Conservation (phyloP, 2,113 vertebrate species). For the Trichomycterus rosablanca region DNA sequence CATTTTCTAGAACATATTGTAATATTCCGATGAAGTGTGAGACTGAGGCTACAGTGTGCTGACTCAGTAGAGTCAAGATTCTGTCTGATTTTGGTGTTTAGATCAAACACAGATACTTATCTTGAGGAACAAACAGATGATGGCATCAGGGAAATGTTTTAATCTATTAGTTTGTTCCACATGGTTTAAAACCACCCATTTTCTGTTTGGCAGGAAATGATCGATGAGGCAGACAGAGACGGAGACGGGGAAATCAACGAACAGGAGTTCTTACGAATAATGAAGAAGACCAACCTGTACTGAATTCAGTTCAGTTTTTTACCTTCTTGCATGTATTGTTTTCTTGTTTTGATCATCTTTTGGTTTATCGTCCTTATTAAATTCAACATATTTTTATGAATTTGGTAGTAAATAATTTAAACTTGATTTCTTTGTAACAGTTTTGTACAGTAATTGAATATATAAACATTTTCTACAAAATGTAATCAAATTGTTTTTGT, state of each 20-base stretch:
- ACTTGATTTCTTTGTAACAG: conserved; percentile 5
- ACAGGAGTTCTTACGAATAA: conserved; percentile 89
- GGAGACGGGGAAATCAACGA: conserved; percentile 89
- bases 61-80: conserved; percentile 3
- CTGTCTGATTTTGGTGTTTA: background rate
- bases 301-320: conserved; percentile 46
- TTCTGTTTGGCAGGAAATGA: conserved; percentile 83
- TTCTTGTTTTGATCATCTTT: conserved; percentile 4
- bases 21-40: background rate
- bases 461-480: conserved; percentile 52
- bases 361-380: no score
- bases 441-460: conserved; percentile 49
- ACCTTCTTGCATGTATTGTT: background rate
- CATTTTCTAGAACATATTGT: background rate
- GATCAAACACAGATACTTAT: conserved; percentile 9
- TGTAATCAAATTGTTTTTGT: conserved; percentile 54
- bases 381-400: background rate
- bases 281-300: conserved; percentile 90
- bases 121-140: conserved; percentile 26
- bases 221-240: conserved; percentile 88
- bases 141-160: conserved; percentile 36
- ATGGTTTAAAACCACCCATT: background rate
- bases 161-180: conserved; percentile 13
- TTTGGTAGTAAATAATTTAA: background rate
- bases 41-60: background rate